Percentiles rank a stretch among this genome's conserved stretches.
Evolutionary conservation across 2,888 invertebrate species (phyloP).

Genomic region (Drosophila phalerata): DNA sequence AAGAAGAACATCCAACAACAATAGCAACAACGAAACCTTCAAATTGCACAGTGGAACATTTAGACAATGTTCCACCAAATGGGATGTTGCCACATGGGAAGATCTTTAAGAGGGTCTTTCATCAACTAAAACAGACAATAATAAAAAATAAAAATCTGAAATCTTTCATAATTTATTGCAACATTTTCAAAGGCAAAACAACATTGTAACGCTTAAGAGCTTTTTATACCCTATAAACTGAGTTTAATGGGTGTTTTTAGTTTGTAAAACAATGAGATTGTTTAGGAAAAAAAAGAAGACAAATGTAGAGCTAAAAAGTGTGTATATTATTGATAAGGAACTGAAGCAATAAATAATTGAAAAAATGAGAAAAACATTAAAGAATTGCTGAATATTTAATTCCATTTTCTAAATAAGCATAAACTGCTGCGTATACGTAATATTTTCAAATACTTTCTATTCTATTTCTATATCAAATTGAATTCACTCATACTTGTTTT

Average conservation of each 20-base stretch:
- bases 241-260: neutral
- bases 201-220: neutral
- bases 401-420: too few relatives aligned
- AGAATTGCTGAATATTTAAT: too few relatives aligned
- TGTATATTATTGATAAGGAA: too few relatives aligned
- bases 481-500: neutral
- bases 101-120: constrained; percentile 25
- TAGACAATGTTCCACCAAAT: constrained; percentile 1
- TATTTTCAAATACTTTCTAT: neutral
- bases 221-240: neutral
- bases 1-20: constrained; percentile 13
- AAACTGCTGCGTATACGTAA: neutral
- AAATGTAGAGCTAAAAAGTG: too few relatives aligned
- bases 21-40: constrained; percentile 37
- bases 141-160: neutral
- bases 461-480: neutral
- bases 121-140: constrained; percentile 4
- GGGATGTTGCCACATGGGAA: constrained; percentile 18
- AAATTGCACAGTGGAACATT: constrained; percentile 24
- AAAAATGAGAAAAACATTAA: too few relatives aligned
- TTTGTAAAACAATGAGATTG: too few relatives aligned
- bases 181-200: constrained; percentile 6
- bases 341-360: too few relatives aligned
- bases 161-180: constrained; percentile 20
- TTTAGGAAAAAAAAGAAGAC: too few relatives aligned